phyloP scores from a whole-genome alignment of 2,113 vertebrate species.

The Laticauda laticaudata region DNA sequence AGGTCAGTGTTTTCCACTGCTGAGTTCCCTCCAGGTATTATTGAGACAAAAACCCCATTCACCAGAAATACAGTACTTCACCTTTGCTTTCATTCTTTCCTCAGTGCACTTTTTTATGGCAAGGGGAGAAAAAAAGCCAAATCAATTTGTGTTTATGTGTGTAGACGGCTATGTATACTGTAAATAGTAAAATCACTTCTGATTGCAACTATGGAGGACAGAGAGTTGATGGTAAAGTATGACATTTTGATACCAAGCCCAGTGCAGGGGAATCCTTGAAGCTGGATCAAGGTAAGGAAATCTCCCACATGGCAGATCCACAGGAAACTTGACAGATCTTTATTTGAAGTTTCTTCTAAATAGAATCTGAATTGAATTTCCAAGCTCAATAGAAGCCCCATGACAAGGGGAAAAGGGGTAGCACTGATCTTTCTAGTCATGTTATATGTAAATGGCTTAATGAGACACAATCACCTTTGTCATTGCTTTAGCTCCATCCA shows the following conservation, averaged over 20 bases:
- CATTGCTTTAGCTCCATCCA: background rate
- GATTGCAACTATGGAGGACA: background rate
- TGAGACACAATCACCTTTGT: background rate
- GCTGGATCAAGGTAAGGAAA: background rate
- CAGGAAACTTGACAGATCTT: background rate
- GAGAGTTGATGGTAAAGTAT: background rate
- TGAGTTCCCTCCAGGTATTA: background rate
- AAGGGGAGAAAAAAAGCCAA: background rate
- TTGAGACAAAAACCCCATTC: background rate
- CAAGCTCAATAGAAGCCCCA: background rate
- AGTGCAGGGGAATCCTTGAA: background rate
- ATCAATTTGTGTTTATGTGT: background rate
- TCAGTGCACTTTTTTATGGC: background rate
- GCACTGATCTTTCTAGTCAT: background rate
- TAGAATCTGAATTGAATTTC: background rate
- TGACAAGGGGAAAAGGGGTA: background rate
- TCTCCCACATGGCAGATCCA: background rate
- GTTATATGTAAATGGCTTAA: background rate
- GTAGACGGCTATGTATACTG: background rate
- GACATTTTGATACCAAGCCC: background rate
- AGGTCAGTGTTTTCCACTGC: background rate
- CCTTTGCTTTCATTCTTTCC: background rate
- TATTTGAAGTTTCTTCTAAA: background rate
- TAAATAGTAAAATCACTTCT: background rate
- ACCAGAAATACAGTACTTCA: background rate